Conservation (phyloP, 2,797 vertebrate genomes). For the Urophycis tenuis region DNA sequence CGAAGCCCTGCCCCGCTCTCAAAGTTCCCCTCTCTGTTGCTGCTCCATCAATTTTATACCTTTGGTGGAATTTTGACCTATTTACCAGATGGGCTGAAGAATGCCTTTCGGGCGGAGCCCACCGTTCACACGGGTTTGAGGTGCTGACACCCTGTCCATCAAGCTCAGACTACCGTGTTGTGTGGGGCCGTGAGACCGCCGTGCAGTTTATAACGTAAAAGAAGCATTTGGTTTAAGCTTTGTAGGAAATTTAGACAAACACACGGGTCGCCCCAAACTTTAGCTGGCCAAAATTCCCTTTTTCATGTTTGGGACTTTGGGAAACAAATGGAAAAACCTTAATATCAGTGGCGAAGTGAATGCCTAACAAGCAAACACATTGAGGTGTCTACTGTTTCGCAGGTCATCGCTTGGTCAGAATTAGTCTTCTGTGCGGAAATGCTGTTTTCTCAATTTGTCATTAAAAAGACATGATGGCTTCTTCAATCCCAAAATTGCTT, state of each 20-base stretch:
- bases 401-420: background rate
- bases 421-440: background rate
- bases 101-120: background rate
- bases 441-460: background rate
- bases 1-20: background rate
- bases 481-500: too few species aligned
- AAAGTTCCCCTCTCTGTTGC: background rate
- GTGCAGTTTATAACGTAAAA: background rate
- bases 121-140: background rate
- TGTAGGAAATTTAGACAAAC: background rate
- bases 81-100: background rate
- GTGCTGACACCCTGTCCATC: background rate
- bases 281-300: background rate
- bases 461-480: background rate
- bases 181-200: background rate
- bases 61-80: constrained; percentile 1
- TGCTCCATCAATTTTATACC: background rate
- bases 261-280: background rate
- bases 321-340: background rate
- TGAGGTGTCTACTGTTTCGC: background rate
- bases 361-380: background rate
- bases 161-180: background rate
- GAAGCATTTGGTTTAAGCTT: background rate
- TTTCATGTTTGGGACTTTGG: background rate
- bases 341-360: background rate